phyloP scores from a whole-genome alignment of 2,888 invertebrate species.

The Caenorhabditis virilis region DNA sequence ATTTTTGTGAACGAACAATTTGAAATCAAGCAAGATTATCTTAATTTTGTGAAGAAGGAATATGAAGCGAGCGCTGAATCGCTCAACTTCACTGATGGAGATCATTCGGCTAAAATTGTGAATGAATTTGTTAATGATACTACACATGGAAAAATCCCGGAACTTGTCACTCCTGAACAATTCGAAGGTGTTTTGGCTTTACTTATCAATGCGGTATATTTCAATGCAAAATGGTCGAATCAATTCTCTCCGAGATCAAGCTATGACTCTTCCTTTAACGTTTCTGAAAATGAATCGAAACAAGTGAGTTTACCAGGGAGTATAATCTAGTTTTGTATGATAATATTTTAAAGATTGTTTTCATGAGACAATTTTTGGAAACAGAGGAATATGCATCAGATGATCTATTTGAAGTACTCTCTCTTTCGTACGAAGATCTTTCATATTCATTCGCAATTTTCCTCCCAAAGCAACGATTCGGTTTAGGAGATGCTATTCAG shows the following conservation, averaged over 20 bases:
- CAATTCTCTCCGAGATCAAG: constrained; percentile 9
- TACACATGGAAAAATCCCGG: constrained; percentile 82
- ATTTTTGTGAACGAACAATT: constrained; percentile 17
- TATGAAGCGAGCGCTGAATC: constrained; percentile 17
- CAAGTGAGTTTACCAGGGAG: constrained; percentile 14
- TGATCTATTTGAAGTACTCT: constrained; percentile 35
- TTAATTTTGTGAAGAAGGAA: background rate
- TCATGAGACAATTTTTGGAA: constrained; percentile 10
- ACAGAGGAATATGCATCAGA: constrained; percentile 15
- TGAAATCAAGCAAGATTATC: constrained; percentile 3
- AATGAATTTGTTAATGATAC: constrained; percentile 82
- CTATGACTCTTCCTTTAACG: constrained; percentile 7
- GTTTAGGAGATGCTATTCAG: constrained; percentile 25
- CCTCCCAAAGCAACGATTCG: constrained; percentile 52
- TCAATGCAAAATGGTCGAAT: constrained; percentile 33
- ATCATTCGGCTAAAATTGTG: constrained; percentile 69
- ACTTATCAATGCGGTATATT: constrained; percentile 35
- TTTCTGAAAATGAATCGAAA: constrained; percentile 1
- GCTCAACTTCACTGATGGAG: constrained; percentile 7
- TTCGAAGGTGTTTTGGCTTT: constrained; percentile 27
- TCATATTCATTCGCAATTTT: constrained; percentile 46
- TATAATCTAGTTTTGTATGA: too few species aligned
- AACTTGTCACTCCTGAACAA: constrained; percentile 75
- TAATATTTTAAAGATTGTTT: too few species aligned
- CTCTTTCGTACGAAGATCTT: constrained; percentile 38